Conservation (phyloP, 2,797 vertebrate genomes). For the Discoglossus pictus region DNA sequence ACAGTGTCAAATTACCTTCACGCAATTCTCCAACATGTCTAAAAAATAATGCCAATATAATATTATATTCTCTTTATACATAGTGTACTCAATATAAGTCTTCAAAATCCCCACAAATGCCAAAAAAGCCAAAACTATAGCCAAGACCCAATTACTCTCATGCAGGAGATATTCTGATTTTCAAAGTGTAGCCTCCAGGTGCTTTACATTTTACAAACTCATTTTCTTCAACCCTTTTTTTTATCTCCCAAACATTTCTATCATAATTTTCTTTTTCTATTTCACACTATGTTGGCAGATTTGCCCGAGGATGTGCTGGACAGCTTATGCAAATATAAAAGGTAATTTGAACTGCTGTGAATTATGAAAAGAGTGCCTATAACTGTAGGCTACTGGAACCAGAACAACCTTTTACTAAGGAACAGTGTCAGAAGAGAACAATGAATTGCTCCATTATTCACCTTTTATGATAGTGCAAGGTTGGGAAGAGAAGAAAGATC, state of each 20-base stretch:
- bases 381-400: constrained; percentile 46
- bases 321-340: constrained; percentile 52
- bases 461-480: constrained; percentile 44
- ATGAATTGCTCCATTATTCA: constrained; percentile 49
- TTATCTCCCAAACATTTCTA: constrained; percentile 46
- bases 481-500: constrained; percentile 18
- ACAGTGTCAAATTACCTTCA: no score
- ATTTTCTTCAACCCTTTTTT: constrained; percentile 38
- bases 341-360: constrained; percentile 52
- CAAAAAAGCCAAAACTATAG: neutral
- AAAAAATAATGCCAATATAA: no score
- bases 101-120: no score
- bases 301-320: constrained; percentile 43
- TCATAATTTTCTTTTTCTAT: constrained; percentile 48
- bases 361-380: constrained; percentile 47
- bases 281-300: constrained; percentile 46
- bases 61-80: no score
- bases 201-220: constrained; percentile 44
- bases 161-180: constrained; percentile 14
- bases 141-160: constrained; percentile 20
- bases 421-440: constrained; percentile 50
- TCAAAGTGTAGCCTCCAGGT: constrained; percentile 39
- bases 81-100: no score
- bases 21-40: no score
- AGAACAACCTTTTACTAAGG: constrained; percentile 46